Evolutionary conservation across 2,797 vertebrate species (phyloP), one percentile per base, ranked within the genome.

Genomic region (Hyperoplus lanceolatus): DNA sequence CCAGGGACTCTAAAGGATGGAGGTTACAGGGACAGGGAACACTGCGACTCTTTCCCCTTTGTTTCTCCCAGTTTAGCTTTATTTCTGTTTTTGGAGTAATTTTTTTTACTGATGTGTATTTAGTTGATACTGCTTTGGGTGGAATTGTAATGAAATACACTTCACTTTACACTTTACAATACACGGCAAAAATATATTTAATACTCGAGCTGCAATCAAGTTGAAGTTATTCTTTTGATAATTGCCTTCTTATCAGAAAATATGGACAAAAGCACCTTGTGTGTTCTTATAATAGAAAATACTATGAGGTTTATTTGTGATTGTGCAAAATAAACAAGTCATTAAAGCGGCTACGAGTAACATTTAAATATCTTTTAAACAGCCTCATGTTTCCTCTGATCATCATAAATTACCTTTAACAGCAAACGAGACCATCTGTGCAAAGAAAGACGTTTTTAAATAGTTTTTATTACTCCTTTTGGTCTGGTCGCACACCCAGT

Each of bases 21-120:
- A 29, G 29, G 29, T 29, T 29, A 29, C 29, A 45, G 65, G 38
- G 36, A 70, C 12, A 48, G 57, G 54, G 49, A 64, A 54, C 29
- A 77, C 75, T 59, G 56, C 13, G n/a, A 21, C 13, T 73, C 29
- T 29, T 29, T 29, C 29, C 29, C 29, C 45, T 55, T 82, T 51
- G n/a, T 18, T 10, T 7, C 8, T 73, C 4, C 29, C 29, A 43
- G 14, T 75, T 73, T 42, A 51, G 14, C 62, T 67, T 64, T 38
- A 3, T 12, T 1, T 14, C 1, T 21, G 5, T 62, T 56, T 15
- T 49, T 72, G 5, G 29, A 29, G 29, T 29, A 29, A 29, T 29
- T 29, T 29, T 29, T 29, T 29, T 29, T 29, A 29, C 29, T 29
- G 9, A 53, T 63, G 15, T 38, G 16, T 74, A 15, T 60, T 60